Conservation (phyloP, 2,888 invertebrate genomes). For the Chaetoderma sp. region DNA sequence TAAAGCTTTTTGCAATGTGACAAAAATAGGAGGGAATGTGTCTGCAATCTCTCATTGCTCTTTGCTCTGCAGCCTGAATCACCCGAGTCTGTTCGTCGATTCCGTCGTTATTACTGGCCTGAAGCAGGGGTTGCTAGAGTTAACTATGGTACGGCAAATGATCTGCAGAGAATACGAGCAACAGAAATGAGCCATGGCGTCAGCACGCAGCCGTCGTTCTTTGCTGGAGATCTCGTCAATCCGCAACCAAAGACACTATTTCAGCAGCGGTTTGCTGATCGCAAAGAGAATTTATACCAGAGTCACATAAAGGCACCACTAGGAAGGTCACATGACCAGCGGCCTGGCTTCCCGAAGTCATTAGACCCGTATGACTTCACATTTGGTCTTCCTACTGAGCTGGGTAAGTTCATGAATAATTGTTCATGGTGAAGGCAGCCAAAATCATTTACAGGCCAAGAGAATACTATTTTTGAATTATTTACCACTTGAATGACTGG, state of each 20-base stretch:
- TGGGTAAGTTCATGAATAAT: slow-evolving; percentile 46
- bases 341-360: slow-evolving; percentile 50
- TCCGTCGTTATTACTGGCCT: slow-evolving; percentile 61
- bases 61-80: slow-evolving; percentile 54
- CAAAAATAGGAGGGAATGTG: no score
- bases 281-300: slow-evolving; percentile 58
- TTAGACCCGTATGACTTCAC: slow-evolving; percentile 52
- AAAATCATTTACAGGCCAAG: no score
- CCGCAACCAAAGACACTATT: slow-evolving; percentile 62
- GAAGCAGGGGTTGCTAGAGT: slow-evolving; percentile 62
- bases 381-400: slow-evolving; percentile 62
- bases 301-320: slow-evolving; percentile 58
- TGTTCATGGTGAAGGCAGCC: neutral
- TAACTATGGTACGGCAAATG: slow-evolving; percentile 66
- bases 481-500: no score
- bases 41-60: no score
- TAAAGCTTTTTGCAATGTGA: no score
- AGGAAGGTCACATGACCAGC: slow-evolving; percentile 60
- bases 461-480: no score
- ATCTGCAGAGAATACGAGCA: slow-evolving; percentile 65
- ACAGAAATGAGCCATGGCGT: slow-evolving; percentile 66
- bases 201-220: slow-evolving; percentile 50
- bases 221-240: slow-evolving; percentile 59
- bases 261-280: slow-evolving; percentile 54
- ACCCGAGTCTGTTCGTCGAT: slow-evolving; percentile 59